Percentiles rank a stretch among this genome's conserved stretches.
phyloP scores from a whole-genome alignment of 2,888 invertebrate species.

The Cancer borealis region DNA sequence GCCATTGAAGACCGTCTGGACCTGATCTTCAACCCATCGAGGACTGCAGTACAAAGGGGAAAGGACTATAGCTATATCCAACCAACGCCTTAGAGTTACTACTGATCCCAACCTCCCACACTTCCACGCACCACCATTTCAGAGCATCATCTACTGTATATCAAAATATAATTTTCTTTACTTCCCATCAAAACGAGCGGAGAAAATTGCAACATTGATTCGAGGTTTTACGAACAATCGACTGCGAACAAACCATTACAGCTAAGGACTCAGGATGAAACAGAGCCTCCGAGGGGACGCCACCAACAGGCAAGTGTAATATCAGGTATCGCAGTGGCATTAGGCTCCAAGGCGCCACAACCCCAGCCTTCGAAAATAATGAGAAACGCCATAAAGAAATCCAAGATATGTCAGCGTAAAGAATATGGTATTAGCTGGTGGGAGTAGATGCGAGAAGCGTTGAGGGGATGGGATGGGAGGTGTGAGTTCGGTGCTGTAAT shows the following conservation, averaged over 20 bases:
- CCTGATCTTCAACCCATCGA: too few species aligned
- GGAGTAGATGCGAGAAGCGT: background rate
- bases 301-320: background rate
- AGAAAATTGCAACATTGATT: background rate
- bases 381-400: conserved; percentile 27
- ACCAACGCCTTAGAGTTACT: too few species aligned
- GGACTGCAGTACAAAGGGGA: too few species aligned
- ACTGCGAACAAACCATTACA: background rate
- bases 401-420: background rate
- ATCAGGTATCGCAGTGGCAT: background rate
- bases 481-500: background rate
- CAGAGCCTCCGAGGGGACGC: background rate
- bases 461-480: background rate
- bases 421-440: background rate
- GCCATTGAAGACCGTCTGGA: too few species aligned
- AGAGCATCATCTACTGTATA: too few species aligned
- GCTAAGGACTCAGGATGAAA: background rate
- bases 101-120: too few species aligned
- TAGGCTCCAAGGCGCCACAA: background rate
- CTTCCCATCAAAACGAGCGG: too few species aligned
- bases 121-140: too few species aligned
- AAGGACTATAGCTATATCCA: too few species aligned
- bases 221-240: background rate
- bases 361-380: background rate
- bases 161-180: too few species aligned